Evolutionary conservation across 1,140 invertebrate species (phyloP).

Genomic region (Bombus superbus): DNA sequence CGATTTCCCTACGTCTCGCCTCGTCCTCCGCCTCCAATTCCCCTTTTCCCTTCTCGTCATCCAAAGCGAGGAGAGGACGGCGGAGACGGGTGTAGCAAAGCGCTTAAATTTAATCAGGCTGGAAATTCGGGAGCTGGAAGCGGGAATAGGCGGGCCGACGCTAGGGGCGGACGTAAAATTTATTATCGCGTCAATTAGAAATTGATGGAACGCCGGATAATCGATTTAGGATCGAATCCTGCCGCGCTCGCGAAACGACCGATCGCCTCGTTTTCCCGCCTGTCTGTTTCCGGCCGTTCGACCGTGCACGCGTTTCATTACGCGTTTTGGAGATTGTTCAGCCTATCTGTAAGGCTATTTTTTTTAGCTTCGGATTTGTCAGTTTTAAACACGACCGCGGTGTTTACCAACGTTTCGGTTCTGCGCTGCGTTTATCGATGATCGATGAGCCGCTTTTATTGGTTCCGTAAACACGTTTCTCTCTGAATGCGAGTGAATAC

Average conservation of each 20-base stretch:
- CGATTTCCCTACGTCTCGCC: conserved; percentile 32
- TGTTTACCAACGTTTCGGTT: neutral
- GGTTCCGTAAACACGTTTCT: neutral
- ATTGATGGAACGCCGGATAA: conserved; percentile 77
- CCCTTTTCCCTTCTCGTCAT: neutral
- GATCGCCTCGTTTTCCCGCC: conserved; percentile 5
- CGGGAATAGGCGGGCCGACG: conserved; percentile 60
- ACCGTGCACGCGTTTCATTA: conserved; percentile 12
- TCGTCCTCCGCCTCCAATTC: neutral
- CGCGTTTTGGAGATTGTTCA: neutral
- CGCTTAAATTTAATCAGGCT: conserved; percentile 67
- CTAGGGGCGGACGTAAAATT: conserved; percentile 68
- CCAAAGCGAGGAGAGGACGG: neutral
- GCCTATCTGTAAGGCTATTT: neutral
- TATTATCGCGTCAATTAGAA: conserved; percentile 79
- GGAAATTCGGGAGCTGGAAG: conserved; percentile 60
- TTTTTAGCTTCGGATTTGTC: neutral
- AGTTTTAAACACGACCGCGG: neutral
- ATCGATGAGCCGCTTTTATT: conserved; percentile 1
- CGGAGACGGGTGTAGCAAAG: conserved; percentile 56
- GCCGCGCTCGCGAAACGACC: conserved; percentile 28
- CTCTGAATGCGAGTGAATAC: neutral
- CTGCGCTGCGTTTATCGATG: neutral
- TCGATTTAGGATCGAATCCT: conserved; percentile 76
- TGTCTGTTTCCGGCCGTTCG: conserved; percentile 5